Base-by-base conservation (phyloP, 2,113 vertebrate genomes). In the Typhlomys cinereus region DNA sequence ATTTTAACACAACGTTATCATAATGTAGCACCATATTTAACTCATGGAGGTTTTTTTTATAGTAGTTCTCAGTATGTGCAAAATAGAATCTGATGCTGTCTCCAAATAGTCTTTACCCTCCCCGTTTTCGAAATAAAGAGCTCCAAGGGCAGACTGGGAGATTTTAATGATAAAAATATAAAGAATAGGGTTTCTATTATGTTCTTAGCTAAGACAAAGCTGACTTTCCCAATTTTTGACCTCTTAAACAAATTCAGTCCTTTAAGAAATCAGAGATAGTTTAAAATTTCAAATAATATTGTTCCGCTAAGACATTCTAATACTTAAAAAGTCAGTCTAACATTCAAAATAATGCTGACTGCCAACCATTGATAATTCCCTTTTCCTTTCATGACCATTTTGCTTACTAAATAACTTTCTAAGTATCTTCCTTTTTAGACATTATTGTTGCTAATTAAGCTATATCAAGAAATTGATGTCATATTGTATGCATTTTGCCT, bases 101-200 rank as follows among this genome's bases (percentile, higher is more conserved):
- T 80, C 57, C 23, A 78, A 94, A 94, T 79, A 81, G 64, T 78
- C 29, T 84, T 31, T 92, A 79, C 71, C 64, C 48, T 50, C 41
- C 46, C 23, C 4, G 4, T 8, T 88, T 82, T 90, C 86, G 67
- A 93, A 95, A 93, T 74, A 92, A 95, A 95, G 78, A 94, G 83
- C 29, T 94, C 94, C 79, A 75, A 96, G 90, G 88, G 41, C 70
- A 83, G 87, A 87, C 39, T 95, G 61, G 80, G 76, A 95, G 46
- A 27, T 31, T 81, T 96, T 91, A 94, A 81, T 88, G 85, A 91
- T 83, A 94, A 95, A 96, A 95, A 96, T 86, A 92, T 31, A 91
- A 94, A 94, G 62, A 93, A 84, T 64, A 61, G 48, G 74, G 92
- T 85, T 83, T 9, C 34, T 90, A 84, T 92, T 59, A 80, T 90